Base-by-base conservation (phyloP, 2,113 vertebrate species). In the Petrocephalus microphthalmus region DNA sequence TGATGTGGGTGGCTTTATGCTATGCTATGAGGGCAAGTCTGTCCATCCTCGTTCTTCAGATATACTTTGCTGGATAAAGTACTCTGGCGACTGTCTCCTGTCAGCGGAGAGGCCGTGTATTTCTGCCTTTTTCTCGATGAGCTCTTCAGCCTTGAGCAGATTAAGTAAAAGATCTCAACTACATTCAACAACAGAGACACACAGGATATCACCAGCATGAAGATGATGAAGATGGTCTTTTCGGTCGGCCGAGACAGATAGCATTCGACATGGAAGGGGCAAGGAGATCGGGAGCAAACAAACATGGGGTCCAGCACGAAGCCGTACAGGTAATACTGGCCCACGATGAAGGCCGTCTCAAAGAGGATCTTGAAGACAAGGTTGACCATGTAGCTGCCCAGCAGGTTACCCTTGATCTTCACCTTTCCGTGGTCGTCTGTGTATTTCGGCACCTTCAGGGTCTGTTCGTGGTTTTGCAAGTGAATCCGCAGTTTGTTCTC, bases 151-250 rank as follows among this genome's bases (percentile, higher is more conserved):
- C 92, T 94, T 87, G 94, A 96, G 94, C 96, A 97, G 81, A 96
- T 92, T 91, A 99, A 89, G 91, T 98, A 97, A 88, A 97, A 95
- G 0, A 98, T 89, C 89, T 99, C 97, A 0, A 95, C 90, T 54
- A 99, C 90, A 52, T 96, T 99, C 82, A 99, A 96, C 19, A 97
- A 92, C 0, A 99, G 95, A 0, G 98, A 99, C 53, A 99, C 89
- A 0, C 93, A 96, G 0, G 97, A 96, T 89, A 98, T 97, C 0
- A 93, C 96, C 89, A 98, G 91, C 98, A 98, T 98, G 88, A 98
- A 98, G 74, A 98, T 87, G 42, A 94, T 94, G 57, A 95, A 95
- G 89, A 96, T 88, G 0, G 91, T 94, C 91, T 96, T 96, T 92
- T 96, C 95, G 0, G 93, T 96, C 84, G 97, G 97, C 42, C 98